phyloP scores from a whole-genome alignment of 2,113 vertebrate genomes.

The Microcebus ravelobensis region DNA sequence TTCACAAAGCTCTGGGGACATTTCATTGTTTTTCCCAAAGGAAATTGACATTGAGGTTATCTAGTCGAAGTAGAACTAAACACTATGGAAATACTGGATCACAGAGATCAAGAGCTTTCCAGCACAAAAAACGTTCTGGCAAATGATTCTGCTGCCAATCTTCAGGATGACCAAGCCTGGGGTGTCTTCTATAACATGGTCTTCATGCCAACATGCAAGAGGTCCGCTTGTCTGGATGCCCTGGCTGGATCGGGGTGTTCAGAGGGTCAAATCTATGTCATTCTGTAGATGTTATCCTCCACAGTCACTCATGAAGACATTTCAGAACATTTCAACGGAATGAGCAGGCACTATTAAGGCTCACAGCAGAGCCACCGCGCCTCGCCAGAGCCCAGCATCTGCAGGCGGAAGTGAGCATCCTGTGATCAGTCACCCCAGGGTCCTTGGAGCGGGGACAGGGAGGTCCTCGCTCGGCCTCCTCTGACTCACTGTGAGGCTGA shows the following conservation, averaged over 20 bases:
- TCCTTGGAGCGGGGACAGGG: neutral
- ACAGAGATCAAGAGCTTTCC: neutral
- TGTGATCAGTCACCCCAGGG: neutral
- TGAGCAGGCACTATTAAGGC: neutral
- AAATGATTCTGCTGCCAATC: neutral
- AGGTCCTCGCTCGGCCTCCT: neutral
- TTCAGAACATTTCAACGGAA: neutral
- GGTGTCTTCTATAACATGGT: neutral
- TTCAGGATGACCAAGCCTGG: too few relatives aligned
- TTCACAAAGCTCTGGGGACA: neutral
- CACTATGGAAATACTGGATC: neutral
- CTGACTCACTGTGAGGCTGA: neutral
- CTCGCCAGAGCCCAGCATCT: neutral
- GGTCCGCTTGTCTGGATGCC: neutral
- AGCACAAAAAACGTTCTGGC: neutral
- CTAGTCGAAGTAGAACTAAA: neutral
- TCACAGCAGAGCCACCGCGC: neutral
- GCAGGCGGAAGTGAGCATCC: neutral
- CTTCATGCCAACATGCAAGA: neutral
- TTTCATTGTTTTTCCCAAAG: neutral
- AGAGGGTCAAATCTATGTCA: neutral
- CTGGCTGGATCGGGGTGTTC: neutral
- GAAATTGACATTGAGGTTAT: neutral
- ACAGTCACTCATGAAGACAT: neutral
- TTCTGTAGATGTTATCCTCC: neutral